These are phyloP conservation scores for Thamnaconus septentrionalis DNA, from an alignment of 2,113 vertebrate species.

Conservation along the genomic window DNA sequence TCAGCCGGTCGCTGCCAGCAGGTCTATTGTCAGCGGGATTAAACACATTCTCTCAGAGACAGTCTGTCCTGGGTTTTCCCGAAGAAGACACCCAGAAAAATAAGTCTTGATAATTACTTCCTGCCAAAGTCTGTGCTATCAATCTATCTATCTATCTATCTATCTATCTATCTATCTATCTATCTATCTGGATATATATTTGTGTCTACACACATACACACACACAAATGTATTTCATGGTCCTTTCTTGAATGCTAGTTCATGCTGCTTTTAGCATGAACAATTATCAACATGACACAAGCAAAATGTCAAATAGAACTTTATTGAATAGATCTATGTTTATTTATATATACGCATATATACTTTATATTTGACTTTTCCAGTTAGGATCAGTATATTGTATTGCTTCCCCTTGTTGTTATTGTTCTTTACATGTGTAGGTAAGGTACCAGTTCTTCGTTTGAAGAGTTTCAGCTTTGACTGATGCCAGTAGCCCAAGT, in stretches of 20 bases:
- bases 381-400: conserved; percentile 67
- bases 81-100: conserved; percentile 19
- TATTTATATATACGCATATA: conserved; percentile 52
- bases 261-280: too few relatives aligned
- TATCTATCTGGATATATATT: too few relatives aligned
- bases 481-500: conserved; percentile 44
- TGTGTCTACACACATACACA: too few relatives aligned
- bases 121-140: conserved; percentile 3
- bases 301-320: conserved; percentile 65
- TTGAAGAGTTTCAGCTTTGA: conserved; percentile 21
- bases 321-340: conserved; percentile 72
- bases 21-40: conserved; percentile 41
- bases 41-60: conserved; percentile 31
- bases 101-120: conserved; percentile 41
- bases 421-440: conserved; percentile 30
- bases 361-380: conserved; percentile 60
- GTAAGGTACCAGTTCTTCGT: conserved; percentile 13
- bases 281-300: conserved; percentile 36
- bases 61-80: conserved; percentile 20
- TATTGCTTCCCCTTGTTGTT: conserved; percentile 68
- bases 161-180: background rate
- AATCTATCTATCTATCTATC: too few relatives aligned
- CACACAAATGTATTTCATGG: too few relatives aligned
- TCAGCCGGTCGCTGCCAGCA: conserved; percentile 31
- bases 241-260: too few relatives aligned